Evolutionary conservation across 2,888 invertebrate species (phyloP).

Genomic region (Ichneumoninae sp.): DNA sequence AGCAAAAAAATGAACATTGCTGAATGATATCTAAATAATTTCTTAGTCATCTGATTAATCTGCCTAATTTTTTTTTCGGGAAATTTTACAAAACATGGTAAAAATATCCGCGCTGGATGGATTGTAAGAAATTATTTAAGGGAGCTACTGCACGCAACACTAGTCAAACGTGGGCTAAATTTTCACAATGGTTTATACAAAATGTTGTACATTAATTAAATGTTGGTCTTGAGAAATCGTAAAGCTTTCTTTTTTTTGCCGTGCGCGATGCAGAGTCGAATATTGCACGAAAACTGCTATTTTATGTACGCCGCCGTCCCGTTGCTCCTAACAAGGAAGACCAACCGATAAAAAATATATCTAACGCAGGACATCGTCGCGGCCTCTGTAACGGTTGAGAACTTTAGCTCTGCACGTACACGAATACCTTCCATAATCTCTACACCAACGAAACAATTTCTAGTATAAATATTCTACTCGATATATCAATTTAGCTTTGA

Average conservation of each 20-base stretch:
- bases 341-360: conserved; percentile 28
- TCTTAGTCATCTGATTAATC: too few relatives aligned
- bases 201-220: too few relatives aligned
- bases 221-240: too few relatives aligned
- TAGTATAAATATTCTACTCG: background rate
- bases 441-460: background rate
- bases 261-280: too few relatives aligned
- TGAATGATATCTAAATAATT: background rate
- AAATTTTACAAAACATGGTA: background rate
- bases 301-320: too few relatives aligned
- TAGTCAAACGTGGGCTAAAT: too few relatives aligned
- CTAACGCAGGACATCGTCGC: conserved; percentile 17
- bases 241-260: too few relatives aligned
- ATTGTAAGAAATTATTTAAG: too few relatives aligned
- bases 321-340: background rate
- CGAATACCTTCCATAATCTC: background rate
- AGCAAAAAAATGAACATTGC: conserved; percentile 3
- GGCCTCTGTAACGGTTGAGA: conserved; percentile 10
- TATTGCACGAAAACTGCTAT: too few relatives aligned
- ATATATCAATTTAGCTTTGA: background rate
- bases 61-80: background rate
- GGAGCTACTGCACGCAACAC: too few relatives aligned
- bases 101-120: too few relatives aligned
- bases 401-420: background rate
- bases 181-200: too few relatives aligned